Evolutionary conservation across 2,797 vertebrate genomes (phyloP).

Genomic region (Sebastolobus alascanus): DNA sequence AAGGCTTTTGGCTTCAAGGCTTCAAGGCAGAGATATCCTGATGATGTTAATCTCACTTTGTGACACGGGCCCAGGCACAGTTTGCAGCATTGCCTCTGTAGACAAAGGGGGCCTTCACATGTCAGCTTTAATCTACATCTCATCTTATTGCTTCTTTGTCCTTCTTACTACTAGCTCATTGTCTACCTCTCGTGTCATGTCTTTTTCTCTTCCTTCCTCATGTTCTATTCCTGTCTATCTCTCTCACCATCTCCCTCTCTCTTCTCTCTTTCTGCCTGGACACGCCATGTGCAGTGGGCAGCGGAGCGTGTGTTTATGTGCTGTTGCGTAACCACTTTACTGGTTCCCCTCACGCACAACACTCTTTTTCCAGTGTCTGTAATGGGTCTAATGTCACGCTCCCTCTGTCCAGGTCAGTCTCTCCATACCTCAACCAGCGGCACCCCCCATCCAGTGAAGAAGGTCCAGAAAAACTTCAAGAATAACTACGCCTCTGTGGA

Average conservation of each 20-base stretch:
- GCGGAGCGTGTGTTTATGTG: slow-evolving; percentile 40
- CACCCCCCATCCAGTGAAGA: slow-evolving; percentile 91
- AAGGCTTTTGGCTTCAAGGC: background rate
- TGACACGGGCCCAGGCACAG: background rate
- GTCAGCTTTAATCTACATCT: slow-evolving; percentile 5
- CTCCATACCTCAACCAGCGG: slow-evolving; percentile 91
- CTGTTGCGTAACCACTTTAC: slow-evolving; percentile 54
- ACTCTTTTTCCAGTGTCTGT: slow-evolving; percentile 8
- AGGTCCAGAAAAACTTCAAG: slow-evolving; percentile 97
- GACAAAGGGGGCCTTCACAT: background rate
- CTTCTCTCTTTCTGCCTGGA: slow-evolving; percentile 6
- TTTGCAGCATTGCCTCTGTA: slow-evolving; percentile 5
- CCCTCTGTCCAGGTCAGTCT: slow-evolving; percentile 89
- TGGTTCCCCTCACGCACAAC: slow-evolving; percentile 17
- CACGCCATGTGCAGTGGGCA: slow-evolving; percentile 43
- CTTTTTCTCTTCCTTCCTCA: slow-evolving; percentile 24
- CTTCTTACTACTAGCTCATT: background rate
- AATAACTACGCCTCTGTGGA: slow-evolving; percentile 99
- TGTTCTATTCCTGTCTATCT: slow-evolving; percentile 33
- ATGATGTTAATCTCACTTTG: background rate
- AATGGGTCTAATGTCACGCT: slow-evolving; percentile 26
- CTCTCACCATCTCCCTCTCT: slow-evolving; percentile 13
- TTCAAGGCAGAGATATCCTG: background rate
- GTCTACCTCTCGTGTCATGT: background rate
- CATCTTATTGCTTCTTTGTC: background rate